Evolutionary conservation across 2,797 vertebrate species (phyloP), one percentile per base, ranked within the genome.

Genomic region (Dipus sagitta): DNA sequence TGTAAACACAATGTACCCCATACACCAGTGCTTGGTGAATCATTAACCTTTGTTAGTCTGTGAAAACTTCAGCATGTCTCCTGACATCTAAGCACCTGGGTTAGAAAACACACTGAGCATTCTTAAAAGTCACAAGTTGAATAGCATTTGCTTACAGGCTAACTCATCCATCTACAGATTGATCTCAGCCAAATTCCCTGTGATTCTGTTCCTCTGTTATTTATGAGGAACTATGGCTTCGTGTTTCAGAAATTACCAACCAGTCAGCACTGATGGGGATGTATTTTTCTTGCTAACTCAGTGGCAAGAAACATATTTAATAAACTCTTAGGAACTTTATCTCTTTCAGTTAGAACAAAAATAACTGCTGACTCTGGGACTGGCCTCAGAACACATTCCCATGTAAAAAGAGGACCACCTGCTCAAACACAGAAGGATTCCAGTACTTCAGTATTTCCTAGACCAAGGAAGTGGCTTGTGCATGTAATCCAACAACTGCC

Each of bases 231-330:
- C 75, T 6, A n/a, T 72, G 21, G 82, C 70, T 93, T 89, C 79
- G 1, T 93, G 86, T 93, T 95, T 95, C 88, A 96, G 94, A 96
- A 95, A 96, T 85, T 93, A 94, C 95, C 92, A 96, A 75, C 70
- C 90, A 93, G 95, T 96, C 92, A 95, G 75, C 93, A 95, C 74
- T 94, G 95, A 96, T 91, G 86, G 91, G 86, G 87, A 72, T 64
- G 58, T 94, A 95, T 96, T 97, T 97, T 95, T 96, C 94, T 95
- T 97, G 93, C 42, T 94, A 94, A 86, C 71, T 94, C 91, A 88
- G 86, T 91, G 91, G 86, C 91, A 96, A 96, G 89, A 94, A 88
- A 92, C 72, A 92, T 92, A 95, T 84, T 91, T 90, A 97, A 96
- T 88, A 96, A 95, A 96, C 95, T 95, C 87, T 93, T 91, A 65